These are phyloP conservation scores for Muscicapa adusta DNA, from an alignment of 2,113 vertebrate species.

Conservation along the genomic window DNA sequence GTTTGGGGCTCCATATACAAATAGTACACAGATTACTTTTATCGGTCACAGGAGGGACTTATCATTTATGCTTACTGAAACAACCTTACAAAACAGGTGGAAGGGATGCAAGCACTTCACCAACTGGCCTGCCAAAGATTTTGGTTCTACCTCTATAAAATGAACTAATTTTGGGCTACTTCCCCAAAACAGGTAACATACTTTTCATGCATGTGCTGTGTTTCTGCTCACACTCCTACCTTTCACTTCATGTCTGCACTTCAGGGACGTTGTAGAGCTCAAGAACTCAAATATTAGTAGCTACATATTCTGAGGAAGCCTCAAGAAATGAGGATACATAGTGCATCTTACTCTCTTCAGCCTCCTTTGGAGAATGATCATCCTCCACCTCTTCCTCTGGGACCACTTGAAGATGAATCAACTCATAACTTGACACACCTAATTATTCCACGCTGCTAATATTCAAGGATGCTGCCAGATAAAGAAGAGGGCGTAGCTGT, in stretches of 20 bases:
- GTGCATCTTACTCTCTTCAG: not conserved
- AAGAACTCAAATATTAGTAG: not conserved
- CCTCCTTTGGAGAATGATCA: not conserved
- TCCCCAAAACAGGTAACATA: not conserved
- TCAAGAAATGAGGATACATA: not conserved
- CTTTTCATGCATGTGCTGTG: not conserved
- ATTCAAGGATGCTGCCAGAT: slow-evolving; percentile 17
- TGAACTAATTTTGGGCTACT: not conserved
- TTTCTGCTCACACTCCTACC: not conserved
- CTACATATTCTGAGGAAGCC: not conserved
- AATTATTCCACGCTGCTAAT: not conserved
- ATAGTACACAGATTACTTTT: not conserved
- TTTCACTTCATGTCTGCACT: not conserved
- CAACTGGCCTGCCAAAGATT: not conserved
- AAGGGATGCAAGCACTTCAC: not conserved
- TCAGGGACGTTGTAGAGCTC: not conserved
- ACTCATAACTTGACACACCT: not conserved
- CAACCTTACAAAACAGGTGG: not conserved
- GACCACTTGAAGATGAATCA: slow-evolving; percentile 27
- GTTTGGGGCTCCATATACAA: not conserved
- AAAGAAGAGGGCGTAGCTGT: slow-evolving; percentile 19
- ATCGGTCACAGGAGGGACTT: not conserved
- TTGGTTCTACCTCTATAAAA: not conserved
- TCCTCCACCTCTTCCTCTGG: not conserved
- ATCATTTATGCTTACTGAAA: not conserved